Evolutionary conservation across 2,113 vertebrate species (phyloP), one percentile per base, ranked within the genome.

Genomic region (Sander lucioperca): DNA sequence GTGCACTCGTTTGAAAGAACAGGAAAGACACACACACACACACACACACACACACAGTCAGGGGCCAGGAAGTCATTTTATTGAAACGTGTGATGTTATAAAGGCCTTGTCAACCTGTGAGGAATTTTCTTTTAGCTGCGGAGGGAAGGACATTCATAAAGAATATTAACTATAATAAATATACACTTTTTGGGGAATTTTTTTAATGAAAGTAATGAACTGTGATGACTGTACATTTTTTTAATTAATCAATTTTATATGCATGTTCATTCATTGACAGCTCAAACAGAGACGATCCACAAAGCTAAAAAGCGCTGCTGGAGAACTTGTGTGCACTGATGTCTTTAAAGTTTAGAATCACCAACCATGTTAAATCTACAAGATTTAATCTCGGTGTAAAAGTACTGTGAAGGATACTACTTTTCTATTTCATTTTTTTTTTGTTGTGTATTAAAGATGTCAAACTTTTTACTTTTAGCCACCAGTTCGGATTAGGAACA

Each of bases 231-330:
- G 50, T 79, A 73, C 67, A 54, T 86, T 84, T 89, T 87, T 57
- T 78, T 76, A 75, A 54, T 58, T 54, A 43, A 11, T 9, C 2
- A 10, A 79, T 89, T 84, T 89, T 92, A 59, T 88, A 83, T 81
- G 86, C 87, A 87, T 75, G 89, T 72, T 79, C 19, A 43, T 75
- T 80, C 30, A 33, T 1, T 51, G 25, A 23, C 7, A 33, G 66
- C 23, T 57, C 14, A 23, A 11, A 13, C 27, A 69, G 75, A 82
- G 48, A 51, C 0, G 27, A 36, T 2, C 21, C 58, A 30, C 27
- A 18, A 23, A 82, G 53, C 33, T 19, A 39, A 50, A 33, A 33
- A 5, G 6, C 33, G 66, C 11, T 2, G 65, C 43, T 51, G 63
- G 58, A 81, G 33, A 33, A 33, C 33, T 6, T 33, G 1, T 33